phyloP scores from a whole-genome alignment of 1,140 invertebrate genomes.

The Drosophila parabipectinata region DNA sequence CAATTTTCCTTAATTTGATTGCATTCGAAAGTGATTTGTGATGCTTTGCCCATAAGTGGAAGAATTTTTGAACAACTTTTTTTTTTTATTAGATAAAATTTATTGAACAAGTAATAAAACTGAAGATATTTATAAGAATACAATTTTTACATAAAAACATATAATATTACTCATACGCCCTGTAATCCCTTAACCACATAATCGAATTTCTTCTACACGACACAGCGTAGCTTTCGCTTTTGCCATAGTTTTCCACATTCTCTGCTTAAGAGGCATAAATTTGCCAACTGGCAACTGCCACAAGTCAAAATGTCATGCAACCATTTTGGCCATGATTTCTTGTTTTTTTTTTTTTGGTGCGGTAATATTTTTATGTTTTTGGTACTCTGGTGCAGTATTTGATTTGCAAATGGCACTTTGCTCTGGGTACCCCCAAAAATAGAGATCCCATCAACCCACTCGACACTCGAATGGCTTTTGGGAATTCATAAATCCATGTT shows the following conservation, averaged over 20 bases:
- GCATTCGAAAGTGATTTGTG: slow-evolving; percentile 28
- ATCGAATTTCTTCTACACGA: background rate
- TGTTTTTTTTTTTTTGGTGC: slow-evolving; percentile 23
- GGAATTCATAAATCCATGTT: slow-evolving; percentile 52
- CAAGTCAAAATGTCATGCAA: slow-evolving; percentile 27
- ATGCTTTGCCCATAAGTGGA: background rate
- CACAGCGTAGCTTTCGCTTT: no score
- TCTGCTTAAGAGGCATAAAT: slow-evolving; percentile 17
- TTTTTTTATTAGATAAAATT: background rate
- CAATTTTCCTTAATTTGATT: slow-evolving; percentile 34
- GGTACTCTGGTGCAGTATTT: slow-evolving; percentile 22
- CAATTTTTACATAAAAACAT: no score
- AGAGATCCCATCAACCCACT: slow-evolving; percentile 9
- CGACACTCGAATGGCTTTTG: slow-evolving; percentile 20
- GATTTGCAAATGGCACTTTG: slow-evolving; percentile 43
- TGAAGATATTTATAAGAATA: no score
- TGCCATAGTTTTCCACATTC: no score
- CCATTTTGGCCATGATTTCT: slow-evolving; percentile 13
- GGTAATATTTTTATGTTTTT: slow-evolving; percentile 27
- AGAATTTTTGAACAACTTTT: background rate
- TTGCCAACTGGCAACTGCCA: slow-evolving; percentile 15
- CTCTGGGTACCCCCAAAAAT: background rate
- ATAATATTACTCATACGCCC: slow-evolving; percentile 6
- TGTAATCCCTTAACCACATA: no score
- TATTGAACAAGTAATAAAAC: background rate